Base-by-base conservation (phyloP, 2,113 vertebrate species). In the Podarcis raffonei region DNA sequence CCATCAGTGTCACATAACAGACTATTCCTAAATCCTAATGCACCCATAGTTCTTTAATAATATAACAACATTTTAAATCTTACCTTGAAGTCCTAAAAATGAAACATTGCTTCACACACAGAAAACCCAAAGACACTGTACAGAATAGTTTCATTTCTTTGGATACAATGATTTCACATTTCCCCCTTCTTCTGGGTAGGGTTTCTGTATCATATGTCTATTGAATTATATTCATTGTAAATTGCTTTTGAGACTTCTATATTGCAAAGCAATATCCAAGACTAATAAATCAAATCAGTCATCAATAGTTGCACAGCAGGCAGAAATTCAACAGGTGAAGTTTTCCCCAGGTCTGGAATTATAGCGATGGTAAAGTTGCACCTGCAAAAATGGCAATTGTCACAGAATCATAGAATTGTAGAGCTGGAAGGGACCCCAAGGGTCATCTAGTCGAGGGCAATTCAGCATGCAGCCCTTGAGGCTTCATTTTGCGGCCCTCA, bases 31-130 rank as follows among this genome's bases (percentile, higher is more conserved):
- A 53, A 92, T 90, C 74, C 85, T 65, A 78, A 85, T 90, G 87
- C 78, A 92, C 91, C 92, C 92, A 92, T 93, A 88, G 90, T 94
- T 93, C 94, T 93, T 91, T 76, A 92, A 89, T 89, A 90, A 92
- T 93, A 90, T 90, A 88, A 90, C 87, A 93, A 90, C 66, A 89
- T 89, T 93, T 90, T 89, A 88, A 89, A 94, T 90, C 82, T 95
- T 93, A 93, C 91, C 91, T 94, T 94, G 93, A 90, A 94, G 77
- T 39, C 90, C 94, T 90, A 94, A 95, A 95, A 89, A 92, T 89
- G 95, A 92, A 88, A 94, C 87, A 93, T 90, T 90, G 91, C 91
- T 93, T 95, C 91, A 89, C 87, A 92, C 92, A 77, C 90, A 94
- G 94, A 35, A 91, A 92, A 89, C 76, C 23, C 32, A 94, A 92